These are phyloP conservation scores for Bombus superbus DNA, from an alignment of 1,140 invertebrate genomes.

Conservation along the genomic window DNA sequence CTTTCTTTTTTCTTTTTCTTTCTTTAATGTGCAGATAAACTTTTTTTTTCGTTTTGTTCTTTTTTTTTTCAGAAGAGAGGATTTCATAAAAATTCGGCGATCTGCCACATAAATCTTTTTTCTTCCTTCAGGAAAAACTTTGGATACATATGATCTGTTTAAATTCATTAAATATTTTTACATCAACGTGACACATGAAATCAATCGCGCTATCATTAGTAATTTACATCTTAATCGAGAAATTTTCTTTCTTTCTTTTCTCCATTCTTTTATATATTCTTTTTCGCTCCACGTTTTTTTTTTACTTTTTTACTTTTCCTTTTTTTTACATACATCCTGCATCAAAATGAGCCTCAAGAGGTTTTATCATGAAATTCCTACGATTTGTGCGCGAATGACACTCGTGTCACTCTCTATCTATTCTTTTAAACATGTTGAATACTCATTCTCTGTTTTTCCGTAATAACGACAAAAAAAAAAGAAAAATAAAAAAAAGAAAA, in stretches of 20 bases:
- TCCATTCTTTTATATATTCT: neutral
- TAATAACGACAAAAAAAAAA: constrained; percentile 7
- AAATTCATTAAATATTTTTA: constrained; percentile 66
- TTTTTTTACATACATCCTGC: constrained; percentile 16
- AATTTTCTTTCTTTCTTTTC: constrained; percentile 13
- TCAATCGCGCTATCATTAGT: constrained; percentile 58
- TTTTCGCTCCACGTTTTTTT: neutral
- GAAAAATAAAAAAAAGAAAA: constrained; percentile 19
- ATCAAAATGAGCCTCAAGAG: constrained; percentile 10
- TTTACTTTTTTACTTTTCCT: neutral
- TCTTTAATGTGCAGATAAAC: constrained; percentile 59
- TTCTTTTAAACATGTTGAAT: constrained; percentile 49
- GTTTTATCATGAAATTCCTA: constrained; percentile 36
- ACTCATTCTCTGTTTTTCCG: constrained; percentile 20
- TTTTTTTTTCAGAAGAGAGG: constrained; percentile 34
- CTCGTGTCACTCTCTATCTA: constrained; percentile 47
- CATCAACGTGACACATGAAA: constrained; percentile 63
- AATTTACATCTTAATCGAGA: constrained; percentile 43
- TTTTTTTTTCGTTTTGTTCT: constrained; percentile 7
- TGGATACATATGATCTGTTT: constrained; percentile 58
- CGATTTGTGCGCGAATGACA: constrained; percentile 59
- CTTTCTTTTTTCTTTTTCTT: constrained; percentile 23
- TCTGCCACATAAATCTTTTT: constrained; percentile 40
- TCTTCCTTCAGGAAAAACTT: constrained; percentile 39
- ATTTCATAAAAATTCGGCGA: constrained; percentile 62